Conservation (phyloP, 2,888 invertebrate species). For the Hemistola chrysoprasaria region DNA sequence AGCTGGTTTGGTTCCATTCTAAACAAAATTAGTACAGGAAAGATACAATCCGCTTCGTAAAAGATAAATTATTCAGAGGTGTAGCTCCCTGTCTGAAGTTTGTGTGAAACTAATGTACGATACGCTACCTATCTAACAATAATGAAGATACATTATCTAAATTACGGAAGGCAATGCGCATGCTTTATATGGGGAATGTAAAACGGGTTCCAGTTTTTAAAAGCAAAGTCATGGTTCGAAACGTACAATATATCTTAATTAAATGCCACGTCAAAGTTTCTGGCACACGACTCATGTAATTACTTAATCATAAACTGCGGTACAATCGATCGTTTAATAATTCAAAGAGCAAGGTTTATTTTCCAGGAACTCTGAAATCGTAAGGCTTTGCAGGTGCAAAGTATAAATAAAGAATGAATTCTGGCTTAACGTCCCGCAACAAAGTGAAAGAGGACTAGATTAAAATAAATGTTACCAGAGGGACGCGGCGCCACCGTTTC, state of each 20-base stretch:
- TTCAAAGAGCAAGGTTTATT: conserved; percentile 24
- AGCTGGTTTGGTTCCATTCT: conserved; percentile 9
- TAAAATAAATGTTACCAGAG: conserved; percentile 50
- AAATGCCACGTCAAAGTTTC: conserved; percentile 59
- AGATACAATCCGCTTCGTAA: conserved; percentile 25
- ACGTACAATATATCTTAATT: conserved; percentile 76
- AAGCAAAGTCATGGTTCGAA: conserved; percentile 65
- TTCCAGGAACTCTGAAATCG: conserved; percentile 27
- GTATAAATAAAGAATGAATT: conserved; percentile 49
- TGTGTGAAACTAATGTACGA: conserved; percentile 32
- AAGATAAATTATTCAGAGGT: conserved; percentile 32
- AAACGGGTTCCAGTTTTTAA: conserved; percentile 61
- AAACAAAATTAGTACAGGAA: conserved; percentile 22
- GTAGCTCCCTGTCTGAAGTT: conserved; percentile 28
- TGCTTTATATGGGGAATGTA: conserved; percentile 56
- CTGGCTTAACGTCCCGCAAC: conserved; percentile 38
- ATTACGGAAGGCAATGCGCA: conserved; percentile 47
- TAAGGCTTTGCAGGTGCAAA: conserved; percentile 39
- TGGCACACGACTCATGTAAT: conserved; percentile 44
- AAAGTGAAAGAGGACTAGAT: conserved; percentile 41
- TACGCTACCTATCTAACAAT: conserved; percentile 30
- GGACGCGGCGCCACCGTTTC: conserved; percentile 32
- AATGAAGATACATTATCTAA: conserved; percentile 44
- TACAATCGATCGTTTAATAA: conserved; percentile 51
- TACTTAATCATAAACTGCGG: conserved; percentile 60